A percentile compares a stretch with the other conserved stretches of the same genome.
These are phyloP conservation scores for Drosophila melanogaster DNA, from an alignment of 1,140 invertebrate species.

Conservation along the genomic window Release_6_plus_ISO1_MT NC_004354.4:2117501-2118000, in stretches of 20 bases:
- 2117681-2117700: constrained; percentile 89
- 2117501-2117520: constrained; percentile 89
- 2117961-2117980: constrained; percentile 41
- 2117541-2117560: constrained; percentile 88
- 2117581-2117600: constrained; percentile 69
- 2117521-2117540: constrained; percentile 92
- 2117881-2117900: constrained; percentile 25
- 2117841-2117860: constrained; percentile 21
- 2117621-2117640: neutral
- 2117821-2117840: constrained; percentile 61
- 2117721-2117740: constrained; percentile 94
- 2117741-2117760: constrained; percentile 96
- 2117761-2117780: constrained; percentile 99
- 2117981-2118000: constrained; percentile 74
- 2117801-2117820: constrained; percentile 93
- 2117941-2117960: constrained; percentile 38
- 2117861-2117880: constrained; percentile 20
- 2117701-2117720: constrained; percentile 85
- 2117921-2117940: constrained; percentile 9
- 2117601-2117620: constrained; percentile 84
- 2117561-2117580: constrained; percentile 15
- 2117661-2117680: constrained; percentile 43
- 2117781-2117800: constrained; percentile 97
- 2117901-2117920: constrained; percentile 7
- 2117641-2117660: neutral